These are phyloP conservation scores for Abrostola tripartita DNA, from an alignment of 2,888 invertebrate genomes.

Conservation along the genomic window DNA sequence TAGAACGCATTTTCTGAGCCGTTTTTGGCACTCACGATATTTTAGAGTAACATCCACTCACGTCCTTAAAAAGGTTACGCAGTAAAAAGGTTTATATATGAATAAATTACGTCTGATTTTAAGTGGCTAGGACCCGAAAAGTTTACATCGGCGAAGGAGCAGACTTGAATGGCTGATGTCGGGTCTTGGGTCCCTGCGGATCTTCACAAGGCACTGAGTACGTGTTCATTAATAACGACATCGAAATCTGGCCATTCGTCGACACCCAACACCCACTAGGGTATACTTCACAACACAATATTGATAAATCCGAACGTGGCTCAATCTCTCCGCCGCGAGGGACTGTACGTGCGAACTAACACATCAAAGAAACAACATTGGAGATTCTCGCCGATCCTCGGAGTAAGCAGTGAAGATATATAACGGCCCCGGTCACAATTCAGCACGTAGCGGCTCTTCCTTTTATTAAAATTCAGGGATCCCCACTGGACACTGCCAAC, in stretches of 20 bases:
- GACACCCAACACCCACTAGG: background rate
- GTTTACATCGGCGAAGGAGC: background rate
- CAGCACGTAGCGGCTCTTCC: slow-evolving; percentile 20
- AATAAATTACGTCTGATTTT: background rate
- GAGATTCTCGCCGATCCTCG: background rate
- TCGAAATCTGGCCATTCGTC: background rate
- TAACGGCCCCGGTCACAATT: background rate
- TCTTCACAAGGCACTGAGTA: background rate
- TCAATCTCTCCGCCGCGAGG: slow-evolving; percentile 7
- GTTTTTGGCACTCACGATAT: background rate
- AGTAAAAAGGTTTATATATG: slow-evolving; percentile 5
- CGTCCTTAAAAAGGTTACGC: background rate
- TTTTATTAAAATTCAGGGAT: slow-evolving; percentile 51
- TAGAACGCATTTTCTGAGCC: too few species aligned
- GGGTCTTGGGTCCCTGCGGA: background rate
- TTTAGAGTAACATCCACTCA: background rate
- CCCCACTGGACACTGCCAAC: slow-evolving; percentile 29
- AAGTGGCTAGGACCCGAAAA: background rate
- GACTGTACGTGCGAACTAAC: slow-evolving; percentile 22
- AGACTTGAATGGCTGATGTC: background rate
- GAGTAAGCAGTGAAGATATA: background rate
- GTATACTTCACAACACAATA: slow-evolving; percentile 7
- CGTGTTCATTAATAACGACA: background rate
- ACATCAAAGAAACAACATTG: slow-evolving; percentile 18
- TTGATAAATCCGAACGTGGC: slow-evolving; percentile 40